Conservation (phyloP, 2,113 vertebrate species). For the Maccullochella peelii region DNA sequence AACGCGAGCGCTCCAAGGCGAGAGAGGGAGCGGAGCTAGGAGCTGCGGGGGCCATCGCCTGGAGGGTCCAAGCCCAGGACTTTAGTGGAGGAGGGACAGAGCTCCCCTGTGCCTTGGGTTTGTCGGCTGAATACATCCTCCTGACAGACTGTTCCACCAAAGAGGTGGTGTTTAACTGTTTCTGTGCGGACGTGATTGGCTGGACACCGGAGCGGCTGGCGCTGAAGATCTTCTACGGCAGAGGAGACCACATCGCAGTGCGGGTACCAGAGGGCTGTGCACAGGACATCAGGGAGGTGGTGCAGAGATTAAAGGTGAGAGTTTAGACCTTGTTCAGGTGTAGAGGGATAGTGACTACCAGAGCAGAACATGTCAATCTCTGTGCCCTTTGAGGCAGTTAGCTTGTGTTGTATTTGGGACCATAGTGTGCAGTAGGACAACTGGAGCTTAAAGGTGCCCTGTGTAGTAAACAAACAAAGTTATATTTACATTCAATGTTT, state of each 20-base stretch:
- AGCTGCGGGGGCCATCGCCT: conserved; percentile 87
- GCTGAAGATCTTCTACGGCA: conserved; percentile 91
- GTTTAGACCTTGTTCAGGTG: neutral
- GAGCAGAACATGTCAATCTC: neutral
- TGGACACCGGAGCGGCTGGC: conserved; percentile 89
- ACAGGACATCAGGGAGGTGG: conserved; percentile 91
- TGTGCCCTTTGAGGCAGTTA: neutral
- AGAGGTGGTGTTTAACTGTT: conserved; percentile 95
- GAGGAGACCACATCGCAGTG: conserved; percentile 91
- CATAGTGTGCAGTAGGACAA: too few relatives aligned
- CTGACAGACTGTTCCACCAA: conserved; percentile 88
- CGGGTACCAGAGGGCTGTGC: conserved; percentile 84
- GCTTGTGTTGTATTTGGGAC: neutral
- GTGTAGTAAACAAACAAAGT: neutral
- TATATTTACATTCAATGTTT: neutral
- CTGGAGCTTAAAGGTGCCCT: neutral
- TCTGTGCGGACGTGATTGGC: conserved; percentile 93
- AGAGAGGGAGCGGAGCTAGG: conserved; percentile 87
- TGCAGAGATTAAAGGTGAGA: conserved; percentile 93
- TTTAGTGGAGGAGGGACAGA: conserved; percentile 86
- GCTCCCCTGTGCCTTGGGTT: conserved; percentile 85
- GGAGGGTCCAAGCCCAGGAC: conserved; percentile 89
- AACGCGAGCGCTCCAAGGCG: conserved; percentile 89
- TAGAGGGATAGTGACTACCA: neutral
- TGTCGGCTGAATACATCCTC: conserved; percentile 90